A percentile compares a stretch with the other conserved stretches of the same genome.
Conservation (phyloP, 2,888 invertebrate species). For the Eutolmus rufibarbis region DNA sequence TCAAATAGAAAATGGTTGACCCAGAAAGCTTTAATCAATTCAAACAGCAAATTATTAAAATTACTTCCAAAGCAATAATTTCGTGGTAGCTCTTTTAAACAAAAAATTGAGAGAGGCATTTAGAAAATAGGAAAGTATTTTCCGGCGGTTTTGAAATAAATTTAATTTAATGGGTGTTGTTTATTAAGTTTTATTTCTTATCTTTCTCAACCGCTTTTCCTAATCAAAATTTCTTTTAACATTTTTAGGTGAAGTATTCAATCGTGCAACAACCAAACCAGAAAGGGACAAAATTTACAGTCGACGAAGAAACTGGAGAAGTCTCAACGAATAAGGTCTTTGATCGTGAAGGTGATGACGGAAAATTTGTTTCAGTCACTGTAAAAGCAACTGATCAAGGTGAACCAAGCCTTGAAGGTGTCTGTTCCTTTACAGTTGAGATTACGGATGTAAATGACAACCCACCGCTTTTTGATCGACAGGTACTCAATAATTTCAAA, state of each 20-base stretch:
- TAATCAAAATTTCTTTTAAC: background rate
- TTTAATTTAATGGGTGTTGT: background rate
- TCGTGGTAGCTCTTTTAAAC: background rate
- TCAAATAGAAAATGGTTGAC: background rate
- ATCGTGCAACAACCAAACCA: conserved; percentile 95
- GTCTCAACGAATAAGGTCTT: conserved; percentile 95
- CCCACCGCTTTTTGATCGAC: conserved; percentile 92
- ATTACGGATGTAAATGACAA: conserved; percentile 98
- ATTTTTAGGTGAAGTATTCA: conserved; percentile 82
- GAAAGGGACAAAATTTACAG: conserved; percentile 93
- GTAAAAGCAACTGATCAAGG: conserved; percentile 99
- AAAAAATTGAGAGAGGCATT: background rate
- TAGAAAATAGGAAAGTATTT: no score
- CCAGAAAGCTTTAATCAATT: background rate
- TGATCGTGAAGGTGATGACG: conserved; percentile 95
- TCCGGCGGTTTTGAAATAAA: no score
- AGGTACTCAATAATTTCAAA: conserved; percentile 67
- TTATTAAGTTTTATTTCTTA: background rate
- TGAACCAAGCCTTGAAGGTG: conserved; percentile 96
- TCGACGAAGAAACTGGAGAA: conserved; percentile 94
- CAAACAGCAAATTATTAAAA: background rate
- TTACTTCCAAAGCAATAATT: background rate
- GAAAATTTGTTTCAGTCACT: conserved; percentile 94
- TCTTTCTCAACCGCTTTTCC: background rate
- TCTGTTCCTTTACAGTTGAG: conserved; percentile 97